Percentiles rank a stretch among this genome's conserved stretches.
phyloP scores from a whole-genome alignment of 2,113 vertebrate genomes.

The Oncorhynchus kisutch region DNA sequence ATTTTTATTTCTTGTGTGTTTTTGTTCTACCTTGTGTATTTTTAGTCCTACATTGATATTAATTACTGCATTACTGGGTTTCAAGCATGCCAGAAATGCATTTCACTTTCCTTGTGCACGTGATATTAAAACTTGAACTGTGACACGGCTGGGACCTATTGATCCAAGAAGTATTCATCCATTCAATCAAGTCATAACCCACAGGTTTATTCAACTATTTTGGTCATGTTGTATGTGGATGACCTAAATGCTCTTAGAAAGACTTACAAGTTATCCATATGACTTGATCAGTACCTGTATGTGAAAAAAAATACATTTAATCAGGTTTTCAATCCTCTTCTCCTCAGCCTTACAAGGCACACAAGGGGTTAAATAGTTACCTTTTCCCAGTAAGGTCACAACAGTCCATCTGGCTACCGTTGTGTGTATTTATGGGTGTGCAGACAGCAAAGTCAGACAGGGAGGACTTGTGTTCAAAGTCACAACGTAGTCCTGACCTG shows the following conservation, averaged over 20 bases:
- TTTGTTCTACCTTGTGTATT: no score
- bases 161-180: not conserved
- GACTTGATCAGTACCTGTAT: not conserved
- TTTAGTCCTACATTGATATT: no score
- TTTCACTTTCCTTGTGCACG: no score
- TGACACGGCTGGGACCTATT: not conserved
- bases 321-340: not conserved
- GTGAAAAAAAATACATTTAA: not conserved
- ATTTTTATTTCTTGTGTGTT: no score
- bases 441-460: constrained; percentile 59
- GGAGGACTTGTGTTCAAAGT: constrained; percentile 73
- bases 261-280: not conserved
- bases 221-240: not conserved
- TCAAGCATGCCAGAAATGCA: no score
- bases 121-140: not conserved
- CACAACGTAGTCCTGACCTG: constrained; percentile 79
- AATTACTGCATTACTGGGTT: no score
- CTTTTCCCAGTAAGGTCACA: not conserved
- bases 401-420: constrained; percentile 23
- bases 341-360: not conserved
- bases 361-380: not conserved
- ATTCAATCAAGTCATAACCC: no score
- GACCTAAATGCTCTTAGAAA: not conserved
- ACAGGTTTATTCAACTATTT: not conserved
- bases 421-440: constrained; percentile 53